Base-by-base conservation (phyloP, 2,113 vertebrate species). In the Nanorana parkeri region DNA sequence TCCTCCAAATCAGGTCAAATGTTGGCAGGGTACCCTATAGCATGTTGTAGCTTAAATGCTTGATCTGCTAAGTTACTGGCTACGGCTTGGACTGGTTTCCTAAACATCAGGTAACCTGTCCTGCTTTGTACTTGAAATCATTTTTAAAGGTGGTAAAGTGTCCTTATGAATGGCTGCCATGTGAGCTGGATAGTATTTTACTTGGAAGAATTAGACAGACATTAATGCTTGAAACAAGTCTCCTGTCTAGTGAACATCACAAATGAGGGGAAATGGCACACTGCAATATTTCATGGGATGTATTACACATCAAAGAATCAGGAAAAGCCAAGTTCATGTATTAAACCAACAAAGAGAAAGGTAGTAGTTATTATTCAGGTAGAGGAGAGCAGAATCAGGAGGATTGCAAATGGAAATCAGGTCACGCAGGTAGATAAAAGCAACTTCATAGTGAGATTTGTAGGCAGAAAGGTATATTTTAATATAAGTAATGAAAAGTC, bases 341-440 rank as follows among this genome's bases (percentile, higher is more conserved):
- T 36, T 32, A 79, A 79, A 79, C 54, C 66, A 79, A 68, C 77
- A 68, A 79, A 60, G 65, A 71, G 41, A 65, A 52, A 10, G 41
- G 24, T 26, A 65, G 41, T 67, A 26, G 75, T 63, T 61, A 81
- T 81, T 64, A 81, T 81, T 81, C 68, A 54, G 78, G 78, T 73
- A 81, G 68, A 73, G 13, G 32, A 79, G n/a, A 79, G n/a, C 65
- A 51, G 65, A 79, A 79, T 60, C 77, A 47, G 29, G 66, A 69
- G 77, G 66, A 26, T 21, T 80, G 24, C 68, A 63, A 63, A 63
- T 52, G 78, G 24, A 81, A 81, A 81, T 73, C 41, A 73, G 79
- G 79, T 81, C 79, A 81, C 68, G 64, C 58, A 81, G 60, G 24
- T 52, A 73, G 36, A 73, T 81, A 24, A 81, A 81, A 81, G 41